Conservation (phyloP, 2,113 vertebrate species). For the Esox niger region DNA sequence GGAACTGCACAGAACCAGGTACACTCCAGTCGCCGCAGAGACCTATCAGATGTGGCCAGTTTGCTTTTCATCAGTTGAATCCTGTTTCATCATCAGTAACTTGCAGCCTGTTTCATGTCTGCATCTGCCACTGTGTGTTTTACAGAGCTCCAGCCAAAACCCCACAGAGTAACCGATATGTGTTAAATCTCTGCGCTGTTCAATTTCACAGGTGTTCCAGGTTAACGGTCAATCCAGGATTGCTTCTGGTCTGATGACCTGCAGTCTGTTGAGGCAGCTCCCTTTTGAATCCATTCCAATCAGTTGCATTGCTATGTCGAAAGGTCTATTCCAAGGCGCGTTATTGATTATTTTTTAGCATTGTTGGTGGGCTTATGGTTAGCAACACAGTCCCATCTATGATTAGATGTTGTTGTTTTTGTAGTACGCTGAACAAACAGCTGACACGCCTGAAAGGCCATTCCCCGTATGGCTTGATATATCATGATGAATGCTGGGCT, state of each 20-base stretch:
- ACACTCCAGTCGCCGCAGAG: background rate
- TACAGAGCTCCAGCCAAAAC: no score
- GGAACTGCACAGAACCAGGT: constrained; percentile 95
- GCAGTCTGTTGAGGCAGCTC: background rate
- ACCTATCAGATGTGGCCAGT: background rate
- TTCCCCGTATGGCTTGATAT: background rate
- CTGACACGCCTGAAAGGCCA: constrained; percentile 27
- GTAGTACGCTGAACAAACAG: constrained; percentile 19
- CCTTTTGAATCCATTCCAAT: constrained; percentile 14
- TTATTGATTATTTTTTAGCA: constrained; percentile 40
- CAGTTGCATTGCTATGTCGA: constrained; percentile 15
- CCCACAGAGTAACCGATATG: no score
- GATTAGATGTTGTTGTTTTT: constrained; percentile 25
- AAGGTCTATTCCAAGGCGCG: constrained; percentile 28
- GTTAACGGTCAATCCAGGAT: no score
- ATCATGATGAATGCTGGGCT: background rate
- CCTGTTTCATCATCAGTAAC: background rate
- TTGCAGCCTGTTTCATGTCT: background rate
- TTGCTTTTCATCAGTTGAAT: background rate
- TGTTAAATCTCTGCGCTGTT: no score
- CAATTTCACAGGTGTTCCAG: no score
- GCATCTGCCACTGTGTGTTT: no score
- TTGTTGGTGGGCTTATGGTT: constrained; percentile 19
- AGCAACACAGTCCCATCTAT: constrained; percentile 29
- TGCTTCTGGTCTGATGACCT: no score